Base-by-base conservation (phyloP, 2,797 vertebrate genomes). In the Sebastes nivosus region DNA sequence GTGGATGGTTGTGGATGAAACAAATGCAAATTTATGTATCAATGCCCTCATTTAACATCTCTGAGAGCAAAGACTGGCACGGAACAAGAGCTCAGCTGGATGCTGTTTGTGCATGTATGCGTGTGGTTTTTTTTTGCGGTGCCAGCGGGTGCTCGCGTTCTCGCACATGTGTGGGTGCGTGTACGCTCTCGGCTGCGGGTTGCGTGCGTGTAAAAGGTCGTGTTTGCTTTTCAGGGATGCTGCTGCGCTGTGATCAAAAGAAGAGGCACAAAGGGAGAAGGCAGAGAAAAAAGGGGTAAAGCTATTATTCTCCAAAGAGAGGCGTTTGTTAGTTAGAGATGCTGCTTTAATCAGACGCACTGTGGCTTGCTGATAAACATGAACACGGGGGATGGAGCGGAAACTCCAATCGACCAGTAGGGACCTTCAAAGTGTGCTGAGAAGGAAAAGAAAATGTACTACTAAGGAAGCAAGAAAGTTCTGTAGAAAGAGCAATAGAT, bases 11-110 rank as follows among this genome's bases (percentile, higher is more conserved):
- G 80, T 63, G 75, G 88, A 92, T 89, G 65, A 92, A 94, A 90
- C 72, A 46, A 71, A 93, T 93, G 92, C 86, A 93, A 92, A 93
- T 93, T 67, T 90, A 77, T 86, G 91, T 91, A 89, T 93, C 90
- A 82, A 75, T 93, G 89, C 64, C 90, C 88, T 92, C 78, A 87
- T 92, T 91, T 94, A 88, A 91, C 70, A 82, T 86, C 64, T 76
- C 67, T 27, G 76, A 81, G 81, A 88, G 77, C 77, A 85, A 69
- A 90, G 77, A 82, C 82, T 74, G 83, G 83, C 80, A 70, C 77
- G 58, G 68, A 86, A 88, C 80, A 81, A 84, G 80, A 83, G 76
- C 84, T 86, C 88, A 77, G 83, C 81, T 88, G 88, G 84, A 82
- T 83, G 74, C 69, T 30, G 65, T 77, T 4, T 72, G 64, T 46